Evolutionary conservation across 2,113 vertebrate species (phyloP).

Genomic region (Lampris megalopsis): DNA sequence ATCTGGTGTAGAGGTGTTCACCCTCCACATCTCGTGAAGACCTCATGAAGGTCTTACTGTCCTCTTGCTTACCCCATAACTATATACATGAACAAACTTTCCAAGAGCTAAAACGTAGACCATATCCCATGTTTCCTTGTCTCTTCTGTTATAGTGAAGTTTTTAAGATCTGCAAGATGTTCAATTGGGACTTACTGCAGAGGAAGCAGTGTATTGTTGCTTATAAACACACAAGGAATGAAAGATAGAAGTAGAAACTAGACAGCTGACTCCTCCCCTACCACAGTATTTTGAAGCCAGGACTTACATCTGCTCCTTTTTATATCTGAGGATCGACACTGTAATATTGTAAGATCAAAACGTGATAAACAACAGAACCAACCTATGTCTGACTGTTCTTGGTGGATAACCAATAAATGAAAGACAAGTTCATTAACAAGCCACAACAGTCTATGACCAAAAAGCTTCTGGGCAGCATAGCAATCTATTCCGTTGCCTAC

Average conservation of each 20-base stretch:
- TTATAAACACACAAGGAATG: too few species aligned
- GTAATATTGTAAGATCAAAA: not conserved
- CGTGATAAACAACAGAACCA: not conserved
- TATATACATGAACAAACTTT: not conserved
- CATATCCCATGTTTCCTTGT: not conserved
- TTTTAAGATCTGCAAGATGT: slow-evolving; percentile 15
- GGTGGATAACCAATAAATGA: not conserved
- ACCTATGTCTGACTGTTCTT: not conserved
- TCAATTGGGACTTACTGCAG: not conserved
- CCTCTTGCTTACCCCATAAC: slow-evolving; percentile 20
- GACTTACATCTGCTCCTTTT: not conserved
- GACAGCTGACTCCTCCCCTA: not conserved
- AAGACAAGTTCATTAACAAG: not conserved
- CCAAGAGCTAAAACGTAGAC: not conserved
- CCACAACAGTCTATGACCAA: not conserved
- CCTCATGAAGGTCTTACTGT: slow-evolving; percentile 2
- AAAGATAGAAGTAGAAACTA: not conserved
- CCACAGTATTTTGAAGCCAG: not conserved
- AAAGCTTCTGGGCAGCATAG: too few species aligned
- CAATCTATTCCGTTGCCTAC: too few species aligned
- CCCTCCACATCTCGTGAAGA: too few species aligned
- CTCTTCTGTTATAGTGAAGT: slow-evolving; percentile 4
- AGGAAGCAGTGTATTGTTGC: not conserved
- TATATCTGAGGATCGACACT: not conserved
- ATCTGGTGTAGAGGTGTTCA: too few species aligned